phyloP scores from a whole-genome alignment of 2,113 vertebrate species.

The Poeciliopsis prolifica region DNA sequence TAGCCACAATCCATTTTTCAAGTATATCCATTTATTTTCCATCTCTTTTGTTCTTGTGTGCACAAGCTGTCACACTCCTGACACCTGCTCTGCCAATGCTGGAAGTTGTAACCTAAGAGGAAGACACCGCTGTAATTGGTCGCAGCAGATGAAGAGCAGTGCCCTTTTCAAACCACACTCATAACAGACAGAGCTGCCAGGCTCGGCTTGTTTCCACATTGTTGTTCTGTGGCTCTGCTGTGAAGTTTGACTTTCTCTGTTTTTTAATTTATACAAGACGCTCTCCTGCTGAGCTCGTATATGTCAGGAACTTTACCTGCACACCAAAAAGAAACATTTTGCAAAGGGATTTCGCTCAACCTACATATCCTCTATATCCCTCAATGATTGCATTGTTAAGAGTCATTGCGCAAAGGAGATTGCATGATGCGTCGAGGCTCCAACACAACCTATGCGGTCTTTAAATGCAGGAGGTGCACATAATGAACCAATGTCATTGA shows the following conservation, averaged over 20 bases:
- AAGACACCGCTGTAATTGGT: conserved; percentile 10
- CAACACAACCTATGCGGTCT: conserved; percentile 11
- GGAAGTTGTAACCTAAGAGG: not conserved
- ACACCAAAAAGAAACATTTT: conserved; percentile 5
- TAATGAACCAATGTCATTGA: conserved; percentile 13
- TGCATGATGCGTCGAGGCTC: conserved; percentile 3
- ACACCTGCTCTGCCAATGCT: not conserved
- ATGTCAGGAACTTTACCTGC: not conserved
- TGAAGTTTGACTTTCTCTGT: not conserved
- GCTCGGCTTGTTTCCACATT: not conserved
- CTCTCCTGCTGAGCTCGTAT: not conserved
- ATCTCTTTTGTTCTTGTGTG: not conserved
- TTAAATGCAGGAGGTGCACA: not conserved
- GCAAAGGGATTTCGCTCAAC: not conserved
- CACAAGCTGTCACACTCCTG: not conserved
- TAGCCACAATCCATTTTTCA: not conserved
- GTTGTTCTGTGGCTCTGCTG: not conserved
- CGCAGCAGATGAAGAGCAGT: conserved; percentile 17
- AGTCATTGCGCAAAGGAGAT: conserved; percentile 1
- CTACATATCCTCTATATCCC: not conserved
- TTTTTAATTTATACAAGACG: conserved; percentile 3
- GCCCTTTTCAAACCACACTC: conserved; percentile 31
- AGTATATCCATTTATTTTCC: not conserved
- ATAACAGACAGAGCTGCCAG: not conserved
- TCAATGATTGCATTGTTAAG: conserved; percentile 19